A percentile compares a stretch with the other conserved stretches of the same genome.
phyloP scores from a whole-genome alignment of 92 coral and sea anemone genomes.

The Chrysogorgia sp. region DNA sequence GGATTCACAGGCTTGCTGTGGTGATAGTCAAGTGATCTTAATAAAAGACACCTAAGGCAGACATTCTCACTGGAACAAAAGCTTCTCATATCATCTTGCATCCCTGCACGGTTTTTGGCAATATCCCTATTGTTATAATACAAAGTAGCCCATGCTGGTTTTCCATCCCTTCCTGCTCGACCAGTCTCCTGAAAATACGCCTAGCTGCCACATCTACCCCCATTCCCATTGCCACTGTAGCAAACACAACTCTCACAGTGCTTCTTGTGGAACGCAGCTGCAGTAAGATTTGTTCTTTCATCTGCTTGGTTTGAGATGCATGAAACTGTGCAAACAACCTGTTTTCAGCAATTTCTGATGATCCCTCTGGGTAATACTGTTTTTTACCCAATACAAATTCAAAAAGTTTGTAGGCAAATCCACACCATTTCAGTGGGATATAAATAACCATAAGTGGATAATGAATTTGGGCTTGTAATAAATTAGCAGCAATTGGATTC shows the following conservation, averaged over 20 bases:
- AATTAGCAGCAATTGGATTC: conserved; percentile 15
- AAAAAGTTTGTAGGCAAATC: no score
- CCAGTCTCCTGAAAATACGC: no score
- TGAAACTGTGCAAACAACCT: conserved; percentile 47
- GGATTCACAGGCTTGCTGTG: no score
- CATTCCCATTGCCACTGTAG: conserved; percentile 49
- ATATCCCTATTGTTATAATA: no score
- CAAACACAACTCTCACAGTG: conserved; percentile 30
- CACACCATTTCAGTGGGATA: conserved; percentile 22
- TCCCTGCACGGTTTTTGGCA: no score
- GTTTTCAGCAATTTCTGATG: conserved; percentile 24
- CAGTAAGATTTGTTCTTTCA: conserved; percentile 35
- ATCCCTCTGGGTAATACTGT: conserved; percentile 31
- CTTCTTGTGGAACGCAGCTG: conserved; percentile 16
- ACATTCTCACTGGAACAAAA: no score
- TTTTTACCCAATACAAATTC: conserved; percentile 14
- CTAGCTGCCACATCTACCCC: no score
- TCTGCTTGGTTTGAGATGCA: conserved; percentile 26
- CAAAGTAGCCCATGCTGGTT: no score
- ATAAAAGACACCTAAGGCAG: no score
- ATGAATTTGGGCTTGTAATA: not conserved
- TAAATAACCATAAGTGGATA: conserved; percentile 32
- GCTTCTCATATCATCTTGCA: no score
- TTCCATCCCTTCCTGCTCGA: no score
- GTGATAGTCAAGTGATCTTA: no score